A percentile compares a stretch with the other conserved stretches of the same genome.
Evolutionary conservation across 2,888 invertebrate species (phyloP).

Genomic region (Dasypolia templi): DNA sequence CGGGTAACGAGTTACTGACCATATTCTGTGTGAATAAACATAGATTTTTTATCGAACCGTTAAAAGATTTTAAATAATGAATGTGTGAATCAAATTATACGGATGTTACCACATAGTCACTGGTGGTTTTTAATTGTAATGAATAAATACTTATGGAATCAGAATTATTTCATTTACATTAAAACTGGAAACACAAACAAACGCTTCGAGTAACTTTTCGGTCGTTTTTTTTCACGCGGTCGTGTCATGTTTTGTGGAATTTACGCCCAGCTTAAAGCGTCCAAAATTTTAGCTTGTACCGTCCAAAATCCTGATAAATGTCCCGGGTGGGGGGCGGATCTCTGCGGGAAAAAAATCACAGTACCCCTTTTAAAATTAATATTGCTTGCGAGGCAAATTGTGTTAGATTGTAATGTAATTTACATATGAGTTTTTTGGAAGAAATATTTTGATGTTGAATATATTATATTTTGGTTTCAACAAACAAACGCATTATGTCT

Average conservation of each 20-base stretch:
- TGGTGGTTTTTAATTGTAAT: slow-evolving; percentile 36
- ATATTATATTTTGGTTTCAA: neutral
- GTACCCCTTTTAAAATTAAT: slow-evolving; percentile 82
- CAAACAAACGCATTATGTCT: neutral
- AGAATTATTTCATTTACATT: slow-evolving; percentile 58
- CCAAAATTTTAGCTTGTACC: slow-evolving; percentile 91
- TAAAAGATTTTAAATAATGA: slow-evolving; percentile 59
- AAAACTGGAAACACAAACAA: slow-evolving; percentile 68
- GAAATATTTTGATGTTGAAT: slow-evolving; percentile 2
- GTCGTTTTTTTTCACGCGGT: slow-evolving; percentile 78
- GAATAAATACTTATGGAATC: slow-evolving; percentile 15
- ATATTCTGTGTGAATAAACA: slow-evolving; percentile 63
- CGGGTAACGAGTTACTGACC: slow-evolving; percentile 38
- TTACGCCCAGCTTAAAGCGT: slow-evolving; percentile 89
- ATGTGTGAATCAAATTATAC: slow-evolving; percentile 58
- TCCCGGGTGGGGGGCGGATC: slow-evolving; percentile 81
- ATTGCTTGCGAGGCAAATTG: slow-evolving; percentile 75
- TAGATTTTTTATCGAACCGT: slow-evolving; percentile 44
- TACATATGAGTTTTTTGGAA: slow-evolving; percentile 31
- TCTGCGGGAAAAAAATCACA: slow-evolving; percentile 80
- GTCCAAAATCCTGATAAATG: slow-evolving; percentile 93
- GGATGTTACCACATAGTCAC: slow-evolving; percentile 28
- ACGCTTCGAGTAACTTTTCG: slow-evolving; percentile 79
- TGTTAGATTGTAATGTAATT: slow-evolving; percentile 68
- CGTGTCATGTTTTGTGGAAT: slow-evolving; percentile 89